Evolutionary conservation across 30 jellyfish, hydroid and myxozoan species (phyloP).

Genomic region (Calvadosia cruxmelitensis): DNA sequence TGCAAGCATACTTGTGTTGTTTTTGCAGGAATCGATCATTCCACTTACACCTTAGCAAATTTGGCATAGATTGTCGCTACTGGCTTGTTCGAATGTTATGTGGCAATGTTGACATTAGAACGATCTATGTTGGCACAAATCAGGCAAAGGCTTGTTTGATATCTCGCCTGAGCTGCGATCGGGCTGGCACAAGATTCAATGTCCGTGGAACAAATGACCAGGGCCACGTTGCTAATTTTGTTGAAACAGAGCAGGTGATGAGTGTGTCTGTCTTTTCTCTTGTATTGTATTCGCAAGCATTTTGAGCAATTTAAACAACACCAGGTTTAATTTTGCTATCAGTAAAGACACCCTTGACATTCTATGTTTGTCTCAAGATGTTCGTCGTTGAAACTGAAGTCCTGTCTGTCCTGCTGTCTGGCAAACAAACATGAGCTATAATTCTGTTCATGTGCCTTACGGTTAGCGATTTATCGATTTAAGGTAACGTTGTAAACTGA

Average conservation of each 20-base stretch:
- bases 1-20: too few relatives aligned
- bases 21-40: slow-evolving; percentile 82
- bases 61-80: slow-evolving; percentile 38
- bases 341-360: too few relatives aligned
- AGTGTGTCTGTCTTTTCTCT: background rate
- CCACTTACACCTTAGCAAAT: slow-evolving; percentile 48
- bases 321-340: too few relatives aligned
- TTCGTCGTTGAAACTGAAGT: too few relatives aligned
- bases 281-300: too few relatives aligned
- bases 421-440: too few relatives aligned
- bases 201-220: slow-evolving; percentile 96
- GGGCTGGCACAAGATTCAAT: slow-evolving; percentile 84
- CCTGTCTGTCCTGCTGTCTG: too few relatives aligned
- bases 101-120: slow-evolving; percentile 70
- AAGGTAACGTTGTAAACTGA: too few relatives aligned
- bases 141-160: slow-evolving; percentile 90
- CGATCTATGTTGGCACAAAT: slow-evolving; percentile 72
- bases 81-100: slow-evolving; percentile 74
- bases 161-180: slow-evolving; percentile 79
- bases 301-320: too few relatives aligned
- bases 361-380: too few relatives aligned
- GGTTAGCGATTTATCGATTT: too few relatives aligned
- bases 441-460: too few relatives aligned
- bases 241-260: slow-evolving; percentile 94
- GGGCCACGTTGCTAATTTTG: slow-evolving; percentile 96